Conservation (phyloP, 2,888 invertebrate species). For the Hesperia comma region DNA sequence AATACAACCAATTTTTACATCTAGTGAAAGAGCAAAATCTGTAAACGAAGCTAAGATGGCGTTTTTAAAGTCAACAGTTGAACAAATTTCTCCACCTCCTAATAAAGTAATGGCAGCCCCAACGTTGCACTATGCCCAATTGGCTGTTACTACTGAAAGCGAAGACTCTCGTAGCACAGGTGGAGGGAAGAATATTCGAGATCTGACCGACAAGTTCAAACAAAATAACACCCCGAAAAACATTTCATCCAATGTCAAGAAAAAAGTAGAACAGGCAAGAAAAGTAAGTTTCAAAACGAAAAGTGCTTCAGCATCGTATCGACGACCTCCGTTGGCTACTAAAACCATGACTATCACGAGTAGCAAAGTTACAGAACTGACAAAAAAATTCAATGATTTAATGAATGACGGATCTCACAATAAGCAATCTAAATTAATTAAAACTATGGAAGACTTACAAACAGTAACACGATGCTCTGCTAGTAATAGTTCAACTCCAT, state of each 20-base stretch:
- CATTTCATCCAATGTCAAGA: constrained; percentile 56
- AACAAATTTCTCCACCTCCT: constrained; percentile 43
- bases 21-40: constrained; percentile 63
- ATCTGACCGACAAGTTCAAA: constrained; percentile 51
- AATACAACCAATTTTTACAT: constrained; percentile 59
- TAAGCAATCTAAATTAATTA: constrained; percentile 82
- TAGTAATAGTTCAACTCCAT: constrained; percentile 76
- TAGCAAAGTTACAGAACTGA: constrained; percentile 87
- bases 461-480: constrained; percentile 59
- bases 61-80: constrained; percentile 70
- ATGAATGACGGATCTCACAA: constrained; percentile 71
- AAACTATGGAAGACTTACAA: constrained; percentile 77
- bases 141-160: constrained; percentile 70
- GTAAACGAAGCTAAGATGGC: constrained; percentile 72
- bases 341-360: constrained; percentile 79
- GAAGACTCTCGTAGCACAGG: constrained; percentile 79
- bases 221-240: constrained; percentile 49
- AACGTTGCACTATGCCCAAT: constrained; percentile 71
- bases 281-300: constrained; percentile 86
- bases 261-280: constrained; percentile 71
- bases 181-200: constrained; percentile 62
- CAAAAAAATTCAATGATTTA: constrained; percentile 88
- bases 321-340: constrained; percentile 69
- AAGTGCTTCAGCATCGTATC: constrained; percentile 73
- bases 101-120: constrained; percentile 52